Base-by-base conservation (phyloP, 2,797 vertebrate species). In the Pseudochromis fuscus region DNA sequence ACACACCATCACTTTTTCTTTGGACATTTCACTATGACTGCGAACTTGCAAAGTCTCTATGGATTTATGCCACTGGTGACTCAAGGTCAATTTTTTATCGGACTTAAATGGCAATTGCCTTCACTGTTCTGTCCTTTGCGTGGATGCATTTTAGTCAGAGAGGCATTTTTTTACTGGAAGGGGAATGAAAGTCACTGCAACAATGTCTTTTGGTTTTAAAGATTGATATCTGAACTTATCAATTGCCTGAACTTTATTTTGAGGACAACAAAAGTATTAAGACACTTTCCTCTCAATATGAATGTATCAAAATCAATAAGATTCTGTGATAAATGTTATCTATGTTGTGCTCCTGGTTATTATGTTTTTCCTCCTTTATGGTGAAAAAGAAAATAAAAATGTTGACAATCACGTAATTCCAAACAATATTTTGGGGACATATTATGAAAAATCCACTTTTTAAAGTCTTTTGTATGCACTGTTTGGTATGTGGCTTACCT, bases 11-110 rank as follows among this genome's bases (percentile, higher is more conserved):
- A 44, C 72, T 70, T 77, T 37, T 37, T 37, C 35, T 45, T 62
- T 62, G 77, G 78, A 75, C 60, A 30, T 72, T 72, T 88, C 57
- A 76, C 82, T 82, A 78, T 81, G 79, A 77, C 74, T 70, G 65
- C 73, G 59, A 19, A 48, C 70, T 38, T 18, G 30, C 52, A 81
- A 74, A 67, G 68, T 48, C 56, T 68, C 61, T 24, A 4, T 42
- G 67, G 81, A 75, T 77, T 83, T 81, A 60, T 79, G 25, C 28
- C 65, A 42, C 33, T 12, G 24, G 16, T 21, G 65, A 61, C 61
- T 84, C 71, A 76, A 89, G 85, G 75, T 82, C 70, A 79, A 53
- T 84, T 79, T n/a, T 81, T 83, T 74, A 73, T 84, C 67, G 78
- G 55, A 53, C 59, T 64, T 61, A 52, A 76, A 56, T 65, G 48